Evolutionary conservation across 1,140 invertebrate species (phyloP), one percentile per base, ranked within the genome.

Genomic region (Ostrea denselamellosa): DNA sequence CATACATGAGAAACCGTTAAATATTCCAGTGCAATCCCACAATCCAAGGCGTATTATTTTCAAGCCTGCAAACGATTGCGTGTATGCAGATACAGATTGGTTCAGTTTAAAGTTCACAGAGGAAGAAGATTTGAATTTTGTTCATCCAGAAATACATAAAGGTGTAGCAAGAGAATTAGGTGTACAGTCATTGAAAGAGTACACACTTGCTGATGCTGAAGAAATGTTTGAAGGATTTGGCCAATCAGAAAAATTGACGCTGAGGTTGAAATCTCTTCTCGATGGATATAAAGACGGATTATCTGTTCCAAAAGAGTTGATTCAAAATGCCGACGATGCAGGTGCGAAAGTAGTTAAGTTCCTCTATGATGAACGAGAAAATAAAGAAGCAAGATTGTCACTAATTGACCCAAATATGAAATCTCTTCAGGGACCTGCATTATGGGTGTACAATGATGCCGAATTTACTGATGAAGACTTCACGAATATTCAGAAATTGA

Each of bases 281-380:
- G 71, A 90, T 19, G 90, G 90, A n/a, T 94, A 94, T 84, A 91
- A 90, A 10, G 92, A 91, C 87, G 93, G 92, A 12, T 90, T 92
- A 56, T 90, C 92, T 83, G 90, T 94, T 68, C 90, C 93, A 12
- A 94, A 93, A 88, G 93, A 93, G 88, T 83, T 93, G 10, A 85
- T 93, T 22, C 93, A 93, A 86, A 93, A 98, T 90, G 93, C 94
- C 22, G 94, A 94, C 87, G 94, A 94, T 90, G 93, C 94, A 34
- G 91, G 91, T 28, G 93, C 94, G 7, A 92, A 91, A 19, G 89
- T 91, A 87, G 91, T 94, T 0, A 85, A 88, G 22, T 94, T 94
- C 85, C 91, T 94, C 19, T 88, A 91, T 82, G 94, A 93, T 81
- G 93, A 94, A 88, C 68, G 93, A 87, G 89, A 91, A 58, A 93